phyloP scores from a whole-genome alignment of 2,888 invertebrate species.

The Hyposoter didymator region DNA sequence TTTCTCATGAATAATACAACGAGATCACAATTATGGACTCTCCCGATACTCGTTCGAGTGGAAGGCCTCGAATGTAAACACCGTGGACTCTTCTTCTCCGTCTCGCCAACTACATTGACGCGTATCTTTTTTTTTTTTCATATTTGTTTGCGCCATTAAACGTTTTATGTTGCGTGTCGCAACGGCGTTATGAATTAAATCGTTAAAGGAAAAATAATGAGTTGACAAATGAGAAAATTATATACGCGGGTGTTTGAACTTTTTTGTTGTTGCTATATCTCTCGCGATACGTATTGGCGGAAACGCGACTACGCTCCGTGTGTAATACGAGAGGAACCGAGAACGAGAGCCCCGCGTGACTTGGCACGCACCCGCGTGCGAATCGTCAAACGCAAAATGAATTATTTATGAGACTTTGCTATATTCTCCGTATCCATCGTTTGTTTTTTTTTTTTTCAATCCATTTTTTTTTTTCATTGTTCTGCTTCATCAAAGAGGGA shows the following conservation, averaged over 20 bases:
- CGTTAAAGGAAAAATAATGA: slow-evolving; percentile 4
- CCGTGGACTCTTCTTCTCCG: slow-evolving; percentile 6
- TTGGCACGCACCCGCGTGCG: slow-evolving; percentile 64
- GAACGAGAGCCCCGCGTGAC: slow-evolving; percentile 60
- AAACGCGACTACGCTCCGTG: slow-evolving; percentile 51
- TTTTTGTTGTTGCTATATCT: not conserved
- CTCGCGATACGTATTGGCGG: slow-evolving; percentile 42
- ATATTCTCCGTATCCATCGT: slow-evolving; percentile 3
- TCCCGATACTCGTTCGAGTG: slow-evolving; percentile 72
- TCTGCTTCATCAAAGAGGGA: too few species aligned
- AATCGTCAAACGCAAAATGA: slow-evolving; percentile 61
- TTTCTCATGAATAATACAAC: slow-evolving; percentile 79
- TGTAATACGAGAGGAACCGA: slow-evolving; percentile 46
- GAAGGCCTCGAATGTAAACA: slow-evolving; percentile 71
- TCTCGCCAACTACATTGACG: not conserved
- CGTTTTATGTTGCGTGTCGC: slow-evolving; percentile 3
- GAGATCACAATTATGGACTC: slow-evolving; percentile 74
- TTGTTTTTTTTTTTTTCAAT: not conserved
- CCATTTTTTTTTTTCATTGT: too few species aligned
- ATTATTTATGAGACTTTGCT: slow-evolving; percentile 60
- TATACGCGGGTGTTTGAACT: not conserved
- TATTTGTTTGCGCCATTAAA: slow-evolving; percentile 23
- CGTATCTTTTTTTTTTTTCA: slow-evolving; percentile 16
- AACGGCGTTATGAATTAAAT: slow-evolving; percentile 10
- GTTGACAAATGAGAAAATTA: not conserved